phyloP scores from a whole-genome alignment of 2,113 vertebrate genomes.

The Setophaga petechia region DNA sequence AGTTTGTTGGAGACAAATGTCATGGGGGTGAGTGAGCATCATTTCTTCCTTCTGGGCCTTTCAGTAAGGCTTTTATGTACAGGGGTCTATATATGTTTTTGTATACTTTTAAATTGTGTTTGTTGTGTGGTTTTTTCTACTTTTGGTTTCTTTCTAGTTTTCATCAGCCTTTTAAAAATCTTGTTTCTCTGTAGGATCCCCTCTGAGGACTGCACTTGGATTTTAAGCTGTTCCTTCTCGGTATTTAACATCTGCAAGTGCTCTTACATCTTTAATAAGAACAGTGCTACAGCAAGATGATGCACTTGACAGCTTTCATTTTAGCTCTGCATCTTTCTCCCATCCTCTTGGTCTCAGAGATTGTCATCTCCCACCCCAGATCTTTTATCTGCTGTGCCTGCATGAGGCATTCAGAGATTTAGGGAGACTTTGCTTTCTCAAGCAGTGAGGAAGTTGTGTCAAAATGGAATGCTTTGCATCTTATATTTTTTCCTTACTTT shows the following conservation, averaged over 20 bases:
- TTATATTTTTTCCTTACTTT: background rate
- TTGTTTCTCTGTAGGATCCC: background rate
- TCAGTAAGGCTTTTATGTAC: background rate
- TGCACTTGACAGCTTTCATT: constrained; percentile 7
- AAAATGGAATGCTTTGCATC: background rate
- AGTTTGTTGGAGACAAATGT: background rate
- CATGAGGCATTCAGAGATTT: background rate
- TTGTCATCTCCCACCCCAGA: constrained; percentile 17
- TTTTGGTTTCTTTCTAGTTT: background rate
- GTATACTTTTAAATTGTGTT: background rate
- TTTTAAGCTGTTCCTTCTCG: background rate
- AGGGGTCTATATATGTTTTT: background rate
- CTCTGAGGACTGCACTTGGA: background rate
- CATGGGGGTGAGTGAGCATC: background rate
- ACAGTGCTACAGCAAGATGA: background rate
- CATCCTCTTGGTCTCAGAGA: background rate
- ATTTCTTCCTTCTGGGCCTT: background rate
- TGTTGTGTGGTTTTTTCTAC: background rate
- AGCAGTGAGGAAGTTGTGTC: background rate
- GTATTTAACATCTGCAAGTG: constrained; percentile 29
- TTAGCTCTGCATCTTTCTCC: background rate
- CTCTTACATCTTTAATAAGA: constrained; percentile 21
- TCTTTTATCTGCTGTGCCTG: background rate
- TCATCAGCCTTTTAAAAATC: background rate
- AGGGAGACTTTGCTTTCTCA: background rate